Conservation (phyloP, 53 echinoderm and acorn worm species). For the Holothuria leucospilota region DNA sequence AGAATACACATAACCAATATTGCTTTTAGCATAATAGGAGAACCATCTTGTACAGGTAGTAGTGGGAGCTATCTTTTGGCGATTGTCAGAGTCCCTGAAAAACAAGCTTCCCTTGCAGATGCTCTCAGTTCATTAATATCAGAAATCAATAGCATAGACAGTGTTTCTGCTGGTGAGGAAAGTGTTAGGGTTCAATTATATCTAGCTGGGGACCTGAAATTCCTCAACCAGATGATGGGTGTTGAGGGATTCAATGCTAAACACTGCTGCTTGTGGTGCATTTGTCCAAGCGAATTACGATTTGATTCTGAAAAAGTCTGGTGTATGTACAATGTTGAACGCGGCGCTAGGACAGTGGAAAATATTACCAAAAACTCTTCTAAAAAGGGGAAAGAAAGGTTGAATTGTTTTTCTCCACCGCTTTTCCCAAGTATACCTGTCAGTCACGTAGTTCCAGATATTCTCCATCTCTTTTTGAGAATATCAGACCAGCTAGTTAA, state of each 20-base stretch:
- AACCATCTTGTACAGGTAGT: background rate
- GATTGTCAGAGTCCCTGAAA: slow-evolving; percentile 27
- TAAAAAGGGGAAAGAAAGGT: background rate
- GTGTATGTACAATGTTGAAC: slow-evolving; percentile 20
- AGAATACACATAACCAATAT: slow-evolving; percentile 15
- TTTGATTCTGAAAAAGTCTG: slow-evolving; percentile 26
- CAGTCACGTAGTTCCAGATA: slow-evolving; percentile 4
- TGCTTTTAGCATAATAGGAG: slow-evolving; percentile 14
- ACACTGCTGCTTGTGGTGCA: slow-evolving; percentile 49
- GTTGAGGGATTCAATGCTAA: slow-evolving; percentile 33
- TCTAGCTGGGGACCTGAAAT: slow-evolving; percentile 41
- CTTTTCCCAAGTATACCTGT: slow-evolving; percentile 21
- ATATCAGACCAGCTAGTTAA: slow-evolving; percentile 24
- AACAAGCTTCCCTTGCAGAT: slow-evolving; percentile 23
- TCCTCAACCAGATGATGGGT: slow-evolving; percentile 46
- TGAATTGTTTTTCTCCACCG: background rate
- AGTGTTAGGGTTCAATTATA: slow-evolving; percentile 4
- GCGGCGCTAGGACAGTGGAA: slow-evolving; percentile 17
- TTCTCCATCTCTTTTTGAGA: slow-evolving; percentile 21
- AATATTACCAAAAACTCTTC: background rate
- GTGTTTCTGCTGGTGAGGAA: background rate
- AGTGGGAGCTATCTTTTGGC: slow-evolving; percentile 21
- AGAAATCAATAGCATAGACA: background rate
- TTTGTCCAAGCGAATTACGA: slow-evolving; percentile 26
- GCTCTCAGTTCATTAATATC: slow-evolving; percentile 2